Conservation (phyloP, 1,140 invertebrate genomes). For the Hydropsyche tenuis region DNA sequence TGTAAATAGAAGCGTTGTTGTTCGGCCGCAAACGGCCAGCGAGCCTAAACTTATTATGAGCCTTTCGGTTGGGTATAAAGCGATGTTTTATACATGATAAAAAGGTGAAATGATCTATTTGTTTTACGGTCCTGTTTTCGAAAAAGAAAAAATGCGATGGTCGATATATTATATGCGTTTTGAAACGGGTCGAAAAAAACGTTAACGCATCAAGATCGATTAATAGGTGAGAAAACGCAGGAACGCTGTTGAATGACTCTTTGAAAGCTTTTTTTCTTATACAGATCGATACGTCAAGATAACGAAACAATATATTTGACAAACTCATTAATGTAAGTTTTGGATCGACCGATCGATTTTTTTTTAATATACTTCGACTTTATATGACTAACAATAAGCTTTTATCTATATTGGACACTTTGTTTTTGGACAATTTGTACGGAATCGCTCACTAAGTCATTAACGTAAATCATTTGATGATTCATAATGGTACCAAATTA, state of each 20-base stretch:
- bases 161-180: too few relatives aligned
- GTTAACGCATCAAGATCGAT: constrained; percentile 3
- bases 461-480: too few relatives aligned
- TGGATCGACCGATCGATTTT: too few relatives aligned
- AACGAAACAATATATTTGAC: neutral
- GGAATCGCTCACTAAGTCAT: too few relatives aligned
- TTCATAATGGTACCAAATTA: too few relatives aligned
- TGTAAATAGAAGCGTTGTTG: neutral
- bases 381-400: too few relatives aligned
- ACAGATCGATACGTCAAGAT: neutral
- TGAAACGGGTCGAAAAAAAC: neutral
- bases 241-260: neutral
- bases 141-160: too few relatives aligned
- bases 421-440: too few relatives aligned
- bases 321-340: too few relatives aligned
- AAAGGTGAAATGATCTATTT: constrained; percentile 22
- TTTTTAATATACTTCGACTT: too few relatives aligned
- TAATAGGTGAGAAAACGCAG: neutral
- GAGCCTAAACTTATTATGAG: constrained; percentile 2
- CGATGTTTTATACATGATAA: neutral
- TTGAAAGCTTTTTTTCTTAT: too few relatives aligned
- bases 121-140: constrained; percentile 1
- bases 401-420: too few relatives aligned
- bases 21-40: neutral
- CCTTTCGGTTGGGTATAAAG: neutral